A percentile compares a stretch with the other conserved stretches of the same genome.
phyloP scores from a whole-genome alignment of 2,888 invertebrate genomes.

The Adelphocoris suturalis region DNA sequence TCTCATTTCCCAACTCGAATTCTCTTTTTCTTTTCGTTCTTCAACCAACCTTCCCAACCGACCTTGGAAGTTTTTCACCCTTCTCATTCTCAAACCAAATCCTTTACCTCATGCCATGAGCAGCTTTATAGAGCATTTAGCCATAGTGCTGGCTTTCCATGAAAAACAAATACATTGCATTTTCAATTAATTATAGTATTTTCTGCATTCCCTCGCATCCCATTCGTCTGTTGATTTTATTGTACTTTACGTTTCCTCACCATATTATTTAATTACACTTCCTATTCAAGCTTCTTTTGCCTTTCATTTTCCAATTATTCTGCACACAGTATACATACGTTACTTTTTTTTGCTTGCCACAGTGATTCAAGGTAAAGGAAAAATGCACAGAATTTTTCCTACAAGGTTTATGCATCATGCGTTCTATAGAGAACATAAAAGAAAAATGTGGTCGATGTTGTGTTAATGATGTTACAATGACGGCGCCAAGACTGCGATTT shows the following conservation, averaged over 20 bases:
- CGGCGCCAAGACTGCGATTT: not conserved
- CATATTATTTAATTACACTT: slow-evolving; percentile 26
- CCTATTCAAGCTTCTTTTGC: slow-evolving; percentile 46
- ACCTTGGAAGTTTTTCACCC: too few species aligned
- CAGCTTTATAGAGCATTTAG: slow-evolving; percentile 32
- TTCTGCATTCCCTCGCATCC: slow-evolving; percentile 48
- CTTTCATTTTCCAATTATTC: slow-evolving; percentile 10
- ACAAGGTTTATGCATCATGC: slow-evolving; percentile 66
- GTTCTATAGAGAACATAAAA: slow-evolving; percentile 26
- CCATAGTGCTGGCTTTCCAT: not conserved
- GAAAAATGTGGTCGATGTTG: slow-evolving; percentile 53
- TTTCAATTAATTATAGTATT: slow-evolving; percentile 14
- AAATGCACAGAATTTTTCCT: slow-evolving; percentile 58
- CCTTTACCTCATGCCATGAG: not conserved
- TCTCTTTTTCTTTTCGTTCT: not conserved
- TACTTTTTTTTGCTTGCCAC: slow-evolving; percentile 71
- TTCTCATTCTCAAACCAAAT: too few species aligned
- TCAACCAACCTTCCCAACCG: too few species aligned
- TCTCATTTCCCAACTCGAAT: not conserved
- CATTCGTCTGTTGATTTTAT: slow-evolving; percentile 22
- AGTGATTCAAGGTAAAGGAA: slow-evolving; percentile 72
- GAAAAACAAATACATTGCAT: not conserved
- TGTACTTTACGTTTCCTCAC: slow-evolving; percentile 11
- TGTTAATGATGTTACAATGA: slow-evolving; percentile 6
- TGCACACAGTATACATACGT: slow-evolving; percentile 65